Percentiles rank a stretch among this genome's conserved stretches.
Evolutionary conservation across 2,797 vertebrate genomes (phyloP).

Genomic region (Notoglanidium macrostoma): DNA sequence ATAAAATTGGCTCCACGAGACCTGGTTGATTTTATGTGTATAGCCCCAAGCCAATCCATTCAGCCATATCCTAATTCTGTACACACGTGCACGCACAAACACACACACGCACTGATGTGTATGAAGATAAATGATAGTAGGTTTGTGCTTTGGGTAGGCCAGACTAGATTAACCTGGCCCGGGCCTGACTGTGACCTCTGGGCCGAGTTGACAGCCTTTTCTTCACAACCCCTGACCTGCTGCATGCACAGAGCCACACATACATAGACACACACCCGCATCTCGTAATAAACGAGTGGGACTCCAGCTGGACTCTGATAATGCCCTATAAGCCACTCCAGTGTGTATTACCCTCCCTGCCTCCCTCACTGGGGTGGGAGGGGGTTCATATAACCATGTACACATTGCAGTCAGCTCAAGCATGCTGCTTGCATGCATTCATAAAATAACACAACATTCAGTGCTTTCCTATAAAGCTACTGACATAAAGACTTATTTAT

Average conservation of each 20-base stretch:
- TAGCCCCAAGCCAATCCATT: constrained; percentile 35
- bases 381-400: not conserved
- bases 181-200: constrained; percentile 55
- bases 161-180: constrained; percentile 53
- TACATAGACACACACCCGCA: constrained; percentile 2
- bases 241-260: not conserved
- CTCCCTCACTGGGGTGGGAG: not conserved
- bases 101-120: constrained; percentile 30
- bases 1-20: constrained; percentile 12
- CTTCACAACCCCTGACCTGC: not conserved
- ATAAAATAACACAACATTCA: not conserved
- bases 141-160: constrained; percentile 38
- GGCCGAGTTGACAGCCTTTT: constrained; percentile 40
- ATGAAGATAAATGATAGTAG: constrained; percentile 36
- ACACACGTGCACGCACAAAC: constrained; percentile 19
- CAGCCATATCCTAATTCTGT: constrained; percentile 23
- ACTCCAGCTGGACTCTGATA: constrained; percentile 52
- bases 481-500: not conserved
- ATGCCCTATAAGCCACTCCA: constrained; percentile 37
- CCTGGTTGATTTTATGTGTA: constrained; percentile 21
- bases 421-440: not conserved
- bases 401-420: not conserved
- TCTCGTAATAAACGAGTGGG: constrained; percentile 44
- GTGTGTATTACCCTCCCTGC: constrained; percentile 27
- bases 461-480: not conserved